These are phyloP conservation scores for Thymallus thymallus DNA, from an alignment of 2,113 vertebrate species.

Conservation along the genomic window DNA sequence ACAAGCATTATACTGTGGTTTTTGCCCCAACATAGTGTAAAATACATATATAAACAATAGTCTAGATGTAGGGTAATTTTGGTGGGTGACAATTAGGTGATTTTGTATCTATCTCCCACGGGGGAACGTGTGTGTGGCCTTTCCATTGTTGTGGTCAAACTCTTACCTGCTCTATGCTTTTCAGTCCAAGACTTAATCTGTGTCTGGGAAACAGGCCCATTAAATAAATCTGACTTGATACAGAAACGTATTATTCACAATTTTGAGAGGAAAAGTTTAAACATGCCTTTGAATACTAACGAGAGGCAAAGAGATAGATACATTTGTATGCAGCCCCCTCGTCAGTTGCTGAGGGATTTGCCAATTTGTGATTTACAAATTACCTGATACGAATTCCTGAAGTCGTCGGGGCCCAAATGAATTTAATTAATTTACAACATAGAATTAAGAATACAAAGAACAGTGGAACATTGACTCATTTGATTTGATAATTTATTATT, in stretches of 20 bases:
- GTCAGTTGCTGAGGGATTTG: constrained; percentile 40
- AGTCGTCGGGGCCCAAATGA: constrained; percentile 44
- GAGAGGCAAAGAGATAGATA: constrained; percentile 39
- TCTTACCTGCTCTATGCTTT: too few relatives aligned
- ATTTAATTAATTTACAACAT: constrained; percentile 61
- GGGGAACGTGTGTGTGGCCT: too few relatives aligned
- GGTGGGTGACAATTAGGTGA: too few relatives aligned
- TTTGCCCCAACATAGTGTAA: too few relatives aligned
- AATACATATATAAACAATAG: too few relatives aligned
- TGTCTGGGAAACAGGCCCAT: too few relatives aligned
- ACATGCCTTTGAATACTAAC: constrained; percentile 42
- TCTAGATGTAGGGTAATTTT: too few relatives aligned
- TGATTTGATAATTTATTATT: constrained; percentile 57
- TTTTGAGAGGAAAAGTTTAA: constrained; percentile 12
- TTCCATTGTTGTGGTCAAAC: too few relatives aligned
- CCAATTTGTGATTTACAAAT: constrained; percentile 69
- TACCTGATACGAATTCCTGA: constrained; percentile 55
- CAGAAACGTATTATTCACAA: neutral
- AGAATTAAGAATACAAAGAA: constrained; percentile 38
- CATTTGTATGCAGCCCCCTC: constrained; percentile 56
- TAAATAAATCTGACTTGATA: neutral
- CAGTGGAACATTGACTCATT: constrained; percentile 58
- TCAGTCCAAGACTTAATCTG: too few relatives aligned
- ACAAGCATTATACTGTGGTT: too few relatives aligned
- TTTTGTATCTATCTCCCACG: too few relatives aligned